Conservation (phyloP, 2,113 vertebrate genomes). For the Planiliza haematocheilus region DNA sequence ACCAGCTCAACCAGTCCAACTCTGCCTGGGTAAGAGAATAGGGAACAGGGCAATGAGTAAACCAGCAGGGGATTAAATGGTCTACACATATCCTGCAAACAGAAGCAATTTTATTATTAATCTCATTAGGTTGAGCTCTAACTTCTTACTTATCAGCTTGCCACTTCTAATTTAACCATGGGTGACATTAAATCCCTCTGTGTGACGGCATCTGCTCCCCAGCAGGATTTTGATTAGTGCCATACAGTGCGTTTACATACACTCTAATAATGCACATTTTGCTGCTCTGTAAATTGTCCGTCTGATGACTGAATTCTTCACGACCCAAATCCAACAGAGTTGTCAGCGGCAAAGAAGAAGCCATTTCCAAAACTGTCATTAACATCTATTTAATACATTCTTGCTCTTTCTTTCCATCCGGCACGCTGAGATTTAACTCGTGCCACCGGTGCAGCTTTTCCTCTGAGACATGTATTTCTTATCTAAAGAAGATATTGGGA, state of each 20-base stretch:
- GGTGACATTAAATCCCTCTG: neutral
- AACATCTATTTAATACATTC: neutral
- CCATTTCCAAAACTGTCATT: neutral
- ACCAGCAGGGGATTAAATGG: neutral
- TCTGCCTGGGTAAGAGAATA: conserved; percentile 91
- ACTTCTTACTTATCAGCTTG: conserved; percentile 1
- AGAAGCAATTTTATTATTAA: conserved; percentile 10
- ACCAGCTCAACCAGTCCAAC: conserved; percentile 98
- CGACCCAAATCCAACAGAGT: rapidly evolving
- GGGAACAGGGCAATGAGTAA: neutral
- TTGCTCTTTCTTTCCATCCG: neutral
- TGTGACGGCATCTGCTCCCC: conserved; percentile 6
- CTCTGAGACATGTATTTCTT: conserved; percentile 12
- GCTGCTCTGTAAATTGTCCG: too few species aligned
- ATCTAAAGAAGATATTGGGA: conserved; percentile 13
- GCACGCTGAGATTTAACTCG: neutral
- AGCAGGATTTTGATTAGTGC: conserved; percentile 33
- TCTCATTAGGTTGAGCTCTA: conserved; percentile 11
- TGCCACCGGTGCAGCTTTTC: conserved; percentile 12
- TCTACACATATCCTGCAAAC: neutral
- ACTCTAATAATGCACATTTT: neutral
- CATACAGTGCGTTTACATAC: neutral
- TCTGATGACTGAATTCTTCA: too few species aligned
- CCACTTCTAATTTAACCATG: conserved; percentile 2
- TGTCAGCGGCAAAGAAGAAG: neutral